Base-by-base conservation (phyloP, 2,888 invertebrate genomes). In the Lysandra coridon region DNA sequence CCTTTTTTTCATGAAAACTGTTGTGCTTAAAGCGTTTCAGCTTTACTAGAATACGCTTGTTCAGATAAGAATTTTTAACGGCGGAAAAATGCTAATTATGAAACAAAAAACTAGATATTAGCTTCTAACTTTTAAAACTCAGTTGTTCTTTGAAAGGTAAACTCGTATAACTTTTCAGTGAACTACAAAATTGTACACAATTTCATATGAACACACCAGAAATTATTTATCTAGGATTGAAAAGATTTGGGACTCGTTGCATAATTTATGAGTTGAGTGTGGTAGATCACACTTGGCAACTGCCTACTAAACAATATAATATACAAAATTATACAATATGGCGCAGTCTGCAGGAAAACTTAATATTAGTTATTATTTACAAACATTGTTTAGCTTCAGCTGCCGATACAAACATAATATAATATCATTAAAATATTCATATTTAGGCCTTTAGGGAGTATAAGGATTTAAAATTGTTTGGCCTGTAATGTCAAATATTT, bases 1-100 rank as follows among this genome's bases (percentile, higher is more conserved):
- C 69, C 69, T 37, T 33, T 69, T 69, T 69, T 69, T 17, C 17
- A 69, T 37, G 69, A 69, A 69, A 69, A 69, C 14, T 69, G 69
- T 69, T 69, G 69, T 69, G 69, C 33, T 69, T 69, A 69, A 37
- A 69, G 69, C 69, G 23, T 64, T 69, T 33, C 4, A 69, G 69
- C 69, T 69, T 69, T 37, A 69, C 69, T 69, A 69, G 33, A 37
- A 69, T 69, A 69, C 33, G 69, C 69, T 69, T 69, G 69, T 69
- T 69, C 69, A 69, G 69, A 37, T 69, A 69, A 69, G 69, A 37
- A 33, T 17, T 69, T 69, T 69, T 33, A 69, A 57, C 30, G 33
- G 17, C 33, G 17, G 33, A 69, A 69, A 64, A 37, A 69, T 69
- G 69, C 33, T 69, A 33, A 69, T 69, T 69, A 37, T 37, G 33